A percentile compares a stretch with the other conserved stretches of the same genome.
phyloP scores from a whole-genome alignment of 2,888 invertebrate genomes.

The Nomada ferruginata region DNA sequence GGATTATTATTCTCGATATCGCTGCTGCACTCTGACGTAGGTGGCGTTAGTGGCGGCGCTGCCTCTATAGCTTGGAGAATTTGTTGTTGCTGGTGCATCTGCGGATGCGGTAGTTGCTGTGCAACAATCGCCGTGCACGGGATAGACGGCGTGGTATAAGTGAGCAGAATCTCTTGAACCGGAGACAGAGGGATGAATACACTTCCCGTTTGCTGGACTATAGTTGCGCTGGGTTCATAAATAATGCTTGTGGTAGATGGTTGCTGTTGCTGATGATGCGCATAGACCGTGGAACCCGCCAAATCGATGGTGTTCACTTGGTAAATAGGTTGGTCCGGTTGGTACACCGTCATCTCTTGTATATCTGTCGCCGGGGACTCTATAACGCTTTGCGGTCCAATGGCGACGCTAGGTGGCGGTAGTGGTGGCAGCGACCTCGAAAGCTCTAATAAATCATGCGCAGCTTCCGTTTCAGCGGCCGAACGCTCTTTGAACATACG shows the following conservation, averaged over 20 bases:
- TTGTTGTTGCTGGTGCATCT: constrained; percentile 66
- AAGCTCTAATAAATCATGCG: constrained; percentile 91
- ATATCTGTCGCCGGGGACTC: constrained; percentile 82
- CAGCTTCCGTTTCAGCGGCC: constrained; percentile 95
- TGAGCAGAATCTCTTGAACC: constrained; percentile 82
- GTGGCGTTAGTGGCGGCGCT: constrained; percentile 86
- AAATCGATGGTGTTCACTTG: constrained; percentile 82
- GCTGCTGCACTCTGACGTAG: constrained; percentile 90
- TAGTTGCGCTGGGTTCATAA: constrained; percentile 84
- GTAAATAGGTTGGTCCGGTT: constrained; percentile 79
- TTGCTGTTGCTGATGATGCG: constrained; percentile 67
- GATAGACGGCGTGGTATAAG: constrained; percentile 81
- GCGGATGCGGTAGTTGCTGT: constrained; percentile 59
- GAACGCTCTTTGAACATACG: constrained; percentile 80
- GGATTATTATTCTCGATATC: constrained; percentile 89
- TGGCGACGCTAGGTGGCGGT: constrained; percentile 89
- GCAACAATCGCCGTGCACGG: constrained; percentile 79
- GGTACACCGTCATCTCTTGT: constrained; percentile 82
- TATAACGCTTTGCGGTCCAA: constrained; percentile 86
- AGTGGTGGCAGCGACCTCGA: constrained; percentile 92
- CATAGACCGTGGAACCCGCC: constrained; percentile 59
- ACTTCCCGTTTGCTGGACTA: constrained; percentile 79
- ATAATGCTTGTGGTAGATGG: constrained; percentile 79
- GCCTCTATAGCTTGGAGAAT: constrained; percentile 72
- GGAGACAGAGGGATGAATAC: constrained; percentile 82